Evolutionary conservation across 2,888 invertebrate species (phyloP).

Genomic region (Drosophila antonietae): DNA sequence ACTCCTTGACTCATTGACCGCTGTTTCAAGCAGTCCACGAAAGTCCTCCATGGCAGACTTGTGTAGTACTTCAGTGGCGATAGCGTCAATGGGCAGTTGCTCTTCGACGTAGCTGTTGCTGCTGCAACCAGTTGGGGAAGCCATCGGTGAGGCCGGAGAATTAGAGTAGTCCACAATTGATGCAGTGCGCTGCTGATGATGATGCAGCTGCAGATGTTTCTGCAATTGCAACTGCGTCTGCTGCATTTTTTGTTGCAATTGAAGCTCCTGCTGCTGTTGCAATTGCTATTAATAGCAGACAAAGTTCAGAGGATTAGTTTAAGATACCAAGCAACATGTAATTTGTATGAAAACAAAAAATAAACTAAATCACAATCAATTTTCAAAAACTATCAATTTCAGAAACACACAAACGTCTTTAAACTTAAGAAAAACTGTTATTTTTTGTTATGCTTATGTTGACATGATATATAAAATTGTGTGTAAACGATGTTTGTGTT

Average conservation of each 20-base stretch:
- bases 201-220: slow-evolving; percentile 70
- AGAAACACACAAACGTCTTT: background rate
- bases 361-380: slow-evolving; percentile 4
- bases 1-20: slow-evolving; percentile 66
- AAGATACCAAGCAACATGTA: background rate
- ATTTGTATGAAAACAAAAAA: slow-evolving; percentile 12
- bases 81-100: slow-evolving; percentile 45
- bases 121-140: slow-evolving; percentile 74
- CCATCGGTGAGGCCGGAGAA: slow-evolving; percentile 82
- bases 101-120: slow-evolving; percentile 51
- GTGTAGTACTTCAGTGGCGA: slow-evolving; percentile 39
- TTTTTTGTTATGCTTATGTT: background rate
- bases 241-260: slow-evolving; percentile 61
- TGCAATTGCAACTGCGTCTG: slow-evolving; percentile 80
- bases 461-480: background rate
- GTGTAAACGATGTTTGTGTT: background rate
- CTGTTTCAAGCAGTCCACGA: slow-evolving; percentile 68
- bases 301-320: background rate
- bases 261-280: slow-evolving; percentile 54
- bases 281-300: slow-evolving; percentile 22
- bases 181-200: slow-evolving; percentile 48
- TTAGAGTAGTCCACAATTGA: slow-evolving; percentile 72
- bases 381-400: slow-evolving; percentile 2
- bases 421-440: background rate
- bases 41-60: slow-evolving; percentile 66